Conservation (phyloP, 2,888 invertebrate genomes). For the Heterodera filipjevi region DNA sequence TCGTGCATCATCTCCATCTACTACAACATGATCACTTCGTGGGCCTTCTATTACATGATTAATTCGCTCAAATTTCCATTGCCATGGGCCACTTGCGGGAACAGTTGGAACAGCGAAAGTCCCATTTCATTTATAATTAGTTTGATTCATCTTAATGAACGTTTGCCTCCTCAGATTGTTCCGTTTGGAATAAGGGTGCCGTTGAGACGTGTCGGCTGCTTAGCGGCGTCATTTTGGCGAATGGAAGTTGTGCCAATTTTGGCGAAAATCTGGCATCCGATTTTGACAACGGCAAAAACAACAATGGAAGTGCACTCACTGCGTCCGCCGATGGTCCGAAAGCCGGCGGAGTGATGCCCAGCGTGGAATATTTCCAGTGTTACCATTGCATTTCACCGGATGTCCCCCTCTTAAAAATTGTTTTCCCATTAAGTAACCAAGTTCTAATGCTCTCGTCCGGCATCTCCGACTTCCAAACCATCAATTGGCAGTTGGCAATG, state of each 20-base stretch:
- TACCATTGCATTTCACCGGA: background rate
- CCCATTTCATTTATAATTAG: slow-evolving; percentile 18
- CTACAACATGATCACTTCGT: slow-evolving; percentile 71
- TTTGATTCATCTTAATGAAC: background rate
- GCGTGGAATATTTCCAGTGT: slow-evolving; percentile 69
- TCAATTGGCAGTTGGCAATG: slow-evolving; percentile 74
- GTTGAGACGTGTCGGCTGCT: slow-evolving; percentile 49
- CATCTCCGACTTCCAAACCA: slow-evolving; percentile 55
- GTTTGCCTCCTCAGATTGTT: slow-evolving; percentile 47
- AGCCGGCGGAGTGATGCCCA: slow-evolving; percentile 65
- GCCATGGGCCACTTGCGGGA: slow-evolving; percentile 86
- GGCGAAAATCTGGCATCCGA: slow-evolving; percentile 31
- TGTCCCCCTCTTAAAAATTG: background rate
- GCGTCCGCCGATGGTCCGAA: slow-evolving; percentile 14
- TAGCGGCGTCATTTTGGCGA: slow-evolving; percentile 60
- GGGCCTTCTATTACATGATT: slow-evolving; percentile 70
- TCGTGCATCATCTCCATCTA: slow-evolving; percentile 69
- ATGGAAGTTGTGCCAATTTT: slow-evolving; percentile 55
- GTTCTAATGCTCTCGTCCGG: slow-evolving; percentile 60
- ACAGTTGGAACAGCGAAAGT: slow-evolving; percentile 79
- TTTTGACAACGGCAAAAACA: slow-evolving; percentile 32
- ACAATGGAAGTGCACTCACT: slow-evolving; percentile 16
- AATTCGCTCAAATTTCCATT: slow-evolving; percentile 79
- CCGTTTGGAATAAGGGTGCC: slow-evolving; percentile 52
- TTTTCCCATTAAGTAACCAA: slow-evolving; percentile 52